Evolutionary conservation across 2,113 vertebrate species (phyloP).

Genomic region (Vimba vimba): DNA sequence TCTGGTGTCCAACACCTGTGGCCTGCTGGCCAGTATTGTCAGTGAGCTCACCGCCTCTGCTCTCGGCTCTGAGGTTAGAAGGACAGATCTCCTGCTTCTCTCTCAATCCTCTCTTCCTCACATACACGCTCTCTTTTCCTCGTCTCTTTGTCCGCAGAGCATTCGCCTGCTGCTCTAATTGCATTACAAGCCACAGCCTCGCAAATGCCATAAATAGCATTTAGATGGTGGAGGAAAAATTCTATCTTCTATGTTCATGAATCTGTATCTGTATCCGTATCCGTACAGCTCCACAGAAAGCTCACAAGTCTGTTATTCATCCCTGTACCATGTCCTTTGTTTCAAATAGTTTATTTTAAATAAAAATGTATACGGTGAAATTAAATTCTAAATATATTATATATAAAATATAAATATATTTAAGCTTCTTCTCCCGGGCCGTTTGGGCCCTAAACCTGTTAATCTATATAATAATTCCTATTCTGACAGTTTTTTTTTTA

Average conservation of each 20-base stretch:
- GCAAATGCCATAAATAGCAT: constrained; percentile 40
- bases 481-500: background rate
- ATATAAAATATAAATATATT: too few relatives aligned
- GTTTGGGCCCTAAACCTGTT: background rate
- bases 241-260: background rate
- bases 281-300: background rate
- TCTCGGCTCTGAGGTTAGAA: constrained; percentile 91
- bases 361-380: background rate
- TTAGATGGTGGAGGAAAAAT: constrained; percentile 19
- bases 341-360: background rate
- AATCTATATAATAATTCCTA: background rate
- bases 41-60: constrained; percentile 97
- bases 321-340: background rate
- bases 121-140: constrained; percentile 16
- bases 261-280: background rate
- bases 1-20: constrained; percentile 96
- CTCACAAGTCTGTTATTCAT: background rate
- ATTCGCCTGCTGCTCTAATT: constrained; percentile 31
- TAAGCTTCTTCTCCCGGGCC: too few relatives aligned
- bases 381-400: too few relatives aligned
- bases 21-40: constrained; percentile 93
- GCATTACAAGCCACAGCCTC: constrained; percentile 28
- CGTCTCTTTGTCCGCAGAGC: background rate
- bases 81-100: background rate
- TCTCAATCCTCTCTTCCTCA: background rate